A percentile compares a stretch with the other conserved stretches of the same genome.
These are phyloP conservation scores for Brevimyrus niger DNA, from an alignment of 2,113 vertebrate species.

Conservation along the genomic window DNA sequence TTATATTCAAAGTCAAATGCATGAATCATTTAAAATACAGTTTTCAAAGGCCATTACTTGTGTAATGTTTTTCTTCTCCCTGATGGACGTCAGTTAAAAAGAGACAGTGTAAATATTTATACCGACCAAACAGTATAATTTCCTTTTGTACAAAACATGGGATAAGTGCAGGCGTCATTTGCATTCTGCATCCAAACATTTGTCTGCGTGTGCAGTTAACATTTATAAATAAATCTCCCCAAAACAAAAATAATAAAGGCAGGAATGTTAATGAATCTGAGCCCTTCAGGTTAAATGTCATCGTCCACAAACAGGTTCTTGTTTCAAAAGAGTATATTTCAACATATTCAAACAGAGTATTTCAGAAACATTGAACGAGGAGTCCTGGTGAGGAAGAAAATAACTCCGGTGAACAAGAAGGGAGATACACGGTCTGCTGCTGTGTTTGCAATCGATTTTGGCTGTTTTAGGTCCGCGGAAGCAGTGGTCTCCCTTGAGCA, in stretches of 20 bases:
- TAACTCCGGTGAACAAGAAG: not conserved
- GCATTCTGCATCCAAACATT: constrained; percentile 54
- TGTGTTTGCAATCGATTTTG: not conserved
- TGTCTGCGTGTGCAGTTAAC: constrained; percentile 49
- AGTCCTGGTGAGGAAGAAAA: not conserved
- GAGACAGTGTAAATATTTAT: constrained; percentile 62
- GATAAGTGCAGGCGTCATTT: constrained; percentile 35
- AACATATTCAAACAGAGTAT: constrained; percentile 5
- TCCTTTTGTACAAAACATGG: constrained; percentile 43
- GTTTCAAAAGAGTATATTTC: constrained; percentile 29
- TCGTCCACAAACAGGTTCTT: constrained; percentile 38
- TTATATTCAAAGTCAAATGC: not conserved
- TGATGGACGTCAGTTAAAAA: constrained; percentile 50
- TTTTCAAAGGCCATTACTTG: not conserved
- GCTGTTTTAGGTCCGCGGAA: not conserved
- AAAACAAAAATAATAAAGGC: constrained; percentile 52
- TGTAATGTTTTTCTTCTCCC: constrained; percentile 32
- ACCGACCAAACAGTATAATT: constrained; percentile 36
- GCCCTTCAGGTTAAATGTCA: constrained; percentile 46
- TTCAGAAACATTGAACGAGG: not conserved
- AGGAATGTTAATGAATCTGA: constrained; percentile 54
- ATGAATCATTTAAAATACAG: not conserved
- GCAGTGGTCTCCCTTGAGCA: not conserved
- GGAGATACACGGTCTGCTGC: not conserved
- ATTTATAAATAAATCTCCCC: constrained; percentile 55